Percentiles rank a stretch among this genome's conserved stretches.
These are phyloP conservation scores for Tortrix viridana DNA, from an alignment of 2,888 invertebrate genomes.

Conservation along the genomic window DNA sequence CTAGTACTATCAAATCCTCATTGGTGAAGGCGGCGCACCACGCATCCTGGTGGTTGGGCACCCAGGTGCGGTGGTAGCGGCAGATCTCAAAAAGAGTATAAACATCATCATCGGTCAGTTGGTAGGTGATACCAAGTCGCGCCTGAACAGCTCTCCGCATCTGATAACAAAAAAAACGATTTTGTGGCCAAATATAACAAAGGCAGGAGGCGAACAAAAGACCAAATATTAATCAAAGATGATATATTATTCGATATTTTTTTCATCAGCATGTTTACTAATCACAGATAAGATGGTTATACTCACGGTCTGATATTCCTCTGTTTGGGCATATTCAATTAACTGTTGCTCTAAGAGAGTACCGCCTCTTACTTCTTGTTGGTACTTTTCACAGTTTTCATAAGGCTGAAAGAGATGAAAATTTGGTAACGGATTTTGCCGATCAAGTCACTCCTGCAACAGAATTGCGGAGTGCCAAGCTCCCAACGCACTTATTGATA, in stretches of 20 bases:
- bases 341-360: slow-evolving; percentile 34
- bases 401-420: slow-evolving; percentile 42
- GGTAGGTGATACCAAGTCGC: slow-evolving; percentile 64
- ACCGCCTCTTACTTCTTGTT: slow-evolving; percentile 48
- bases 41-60: slow-evolving; percentile 66
- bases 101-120: slow-evolving; percentile 59
- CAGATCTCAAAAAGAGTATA: slow-evolving; percentile 88
- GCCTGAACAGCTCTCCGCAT: slow-evolving; percentile 61
- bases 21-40: slow-evolving; percentile 88
- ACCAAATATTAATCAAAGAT: too few relatives aligned
- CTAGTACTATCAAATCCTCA: slow-evolving; percentile 85
- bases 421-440: too few relatives aligned
- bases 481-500: too few relatives aligned
- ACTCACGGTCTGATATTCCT: slow-evolving; percentile 35
- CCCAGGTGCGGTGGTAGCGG: slow-evolving; percentile 86
- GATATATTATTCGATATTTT: too few relatives aligned
- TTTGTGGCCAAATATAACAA: too few relatives aligned
- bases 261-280: too few relatives aligned
- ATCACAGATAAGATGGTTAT: neutral
- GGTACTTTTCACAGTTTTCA: slow-evolving; percentile 64
- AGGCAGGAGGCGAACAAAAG: too few relatives aligned
- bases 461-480: too few relatives aligned
- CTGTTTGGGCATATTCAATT: slow-evolving; percentile 26
- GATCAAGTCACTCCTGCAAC: too few relatives aligned
- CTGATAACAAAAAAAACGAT: slow-evolving; percentile 26